Base-by-base conservation (phyloP, 2,797 vertebrate species). In the Adrianichthys oophorus region DNA sequence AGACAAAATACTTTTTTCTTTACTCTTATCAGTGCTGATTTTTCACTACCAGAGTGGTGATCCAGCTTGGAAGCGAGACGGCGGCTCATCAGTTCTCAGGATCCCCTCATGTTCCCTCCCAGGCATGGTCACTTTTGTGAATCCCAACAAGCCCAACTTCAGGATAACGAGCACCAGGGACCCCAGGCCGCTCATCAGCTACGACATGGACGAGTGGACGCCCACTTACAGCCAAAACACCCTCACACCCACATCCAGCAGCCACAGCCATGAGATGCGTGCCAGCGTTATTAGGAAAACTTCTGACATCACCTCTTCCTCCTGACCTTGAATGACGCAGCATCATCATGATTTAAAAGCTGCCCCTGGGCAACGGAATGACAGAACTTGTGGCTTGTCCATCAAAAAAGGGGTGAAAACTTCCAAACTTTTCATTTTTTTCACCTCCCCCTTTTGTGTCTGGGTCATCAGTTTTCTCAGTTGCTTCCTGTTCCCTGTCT, bases 201-300 rank as follows among this genome's bases (percentile, higher is more conserved):
- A 95, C 79, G 92, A 92, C 63, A 85, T 54, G 0, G 75, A 85
- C 16, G 79, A 88, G 50, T 98, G 96, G 96, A 89, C 82, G 86
- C 74, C 70, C 63, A 51, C 77, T 90, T 79, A 72, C 85, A 82
- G 21, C 66, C 79, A 75, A 87, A 78, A 88, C 91, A 88, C 84
- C 64, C n/a, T 65, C 7, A 53, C 66, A 32, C 62, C 85, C 5
- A 17, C 74, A 54, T 74, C 49, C 48, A 72, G 80, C 53, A 72
- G 87, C 72, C 90, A 89, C 53, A 82, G 89, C 85, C 18, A 91
- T 79, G 97, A 99, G 87, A 91, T 91, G 10, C 93, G 98, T 14
- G 96, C 95, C 64, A 98, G 95, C 0, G 98, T 99, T 87, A 99
- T 99, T 85, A 96, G 95, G 94, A 99, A 99, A 59, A 98, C 97